Evolutionary conservation across 2,888 invertebrate genomes (phyloP).

Genomic region (Folsomia candida): DNA sequence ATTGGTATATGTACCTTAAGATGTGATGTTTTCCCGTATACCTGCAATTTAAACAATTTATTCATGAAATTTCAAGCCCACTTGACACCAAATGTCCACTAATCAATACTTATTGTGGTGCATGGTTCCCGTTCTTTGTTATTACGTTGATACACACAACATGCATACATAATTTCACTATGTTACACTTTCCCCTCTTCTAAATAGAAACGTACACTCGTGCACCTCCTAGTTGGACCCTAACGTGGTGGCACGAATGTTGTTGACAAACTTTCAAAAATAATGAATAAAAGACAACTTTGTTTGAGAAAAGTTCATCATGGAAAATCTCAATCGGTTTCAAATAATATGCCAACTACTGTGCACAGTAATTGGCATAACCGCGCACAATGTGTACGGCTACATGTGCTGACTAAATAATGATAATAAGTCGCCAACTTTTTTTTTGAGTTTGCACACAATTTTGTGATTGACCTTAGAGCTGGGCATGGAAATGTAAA

Average conservation of each 20-base stretch:
- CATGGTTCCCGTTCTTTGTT: neutral
- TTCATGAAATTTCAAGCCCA: neutral
- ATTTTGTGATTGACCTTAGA: neutral
- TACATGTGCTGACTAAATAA: too few relatives aligned
- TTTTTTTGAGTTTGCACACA: neutral
- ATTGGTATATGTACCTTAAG: too few relatives aligned
- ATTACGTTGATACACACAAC: neutral
- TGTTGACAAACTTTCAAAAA: neutral
- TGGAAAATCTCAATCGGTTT: neutral
- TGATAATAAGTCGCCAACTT: neutral
- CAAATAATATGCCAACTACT: neutral
- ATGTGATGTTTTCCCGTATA: conserved; percentile 90
- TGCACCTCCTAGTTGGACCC: too few relatives aligned
- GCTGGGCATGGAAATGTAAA: too few relatives aligned
- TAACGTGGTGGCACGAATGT: too few relatives aligned
- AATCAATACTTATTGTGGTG: neutral
- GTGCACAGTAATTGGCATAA: neutral
- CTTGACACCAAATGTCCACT: neutral
- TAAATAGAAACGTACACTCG: too few relatives aligned
- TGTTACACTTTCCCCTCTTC: too few relatives aligned
- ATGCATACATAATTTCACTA: neutral
- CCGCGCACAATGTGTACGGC: too few relatives aligned
- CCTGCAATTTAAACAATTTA: conserved; percentile 52
- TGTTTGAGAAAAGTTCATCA: neutral
- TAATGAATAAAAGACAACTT: neutral